These are phyloP conservation scores for Fistularia commersonii DNA, from an alignment of 2,797 vertebrate species.

Conservation along the genomic window DNA sequence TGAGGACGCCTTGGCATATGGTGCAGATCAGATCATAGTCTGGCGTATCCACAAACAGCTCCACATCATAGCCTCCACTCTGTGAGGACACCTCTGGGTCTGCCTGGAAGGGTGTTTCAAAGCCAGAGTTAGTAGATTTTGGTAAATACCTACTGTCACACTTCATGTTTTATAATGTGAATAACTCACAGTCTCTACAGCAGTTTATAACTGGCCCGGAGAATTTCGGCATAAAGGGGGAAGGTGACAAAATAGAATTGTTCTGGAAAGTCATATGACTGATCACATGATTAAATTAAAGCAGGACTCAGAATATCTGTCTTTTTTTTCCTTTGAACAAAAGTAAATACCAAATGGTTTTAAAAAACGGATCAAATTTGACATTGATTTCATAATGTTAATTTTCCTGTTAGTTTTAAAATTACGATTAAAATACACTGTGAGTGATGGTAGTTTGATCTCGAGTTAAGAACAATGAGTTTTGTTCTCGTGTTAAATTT, in stretches of 20 bases:
- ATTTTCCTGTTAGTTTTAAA: too few species aligned
- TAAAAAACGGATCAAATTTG: too few species aligned
- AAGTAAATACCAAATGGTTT: too few species aligned
- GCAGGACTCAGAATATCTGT: background rate
- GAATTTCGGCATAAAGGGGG: constrained; percentile 37
- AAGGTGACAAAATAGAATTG: constrained; percentile 49
- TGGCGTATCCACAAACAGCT: constrained; percentile 80
- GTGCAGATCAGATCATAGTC: constrained; percentile 85
- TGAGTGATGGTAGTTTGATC: too few species aligned
- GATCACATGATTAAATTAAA: constrained; percentile 47
- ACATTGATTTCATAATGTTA: too few species aligned
- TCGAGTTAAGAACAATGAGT: too few species aligned
- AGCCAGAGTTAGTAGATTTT: too few species aligned
- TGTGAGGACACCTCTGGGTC: constrained; percentile 67
- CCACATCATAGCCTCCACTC: constrained; percentile 84
- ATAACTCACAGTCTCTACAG: constrained; percentile 1
- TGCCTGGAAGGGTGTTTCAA: constrained; percentile 38
- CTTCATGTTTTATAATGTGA: too few species aligned
- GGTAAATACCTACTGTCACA: too few species aligned
- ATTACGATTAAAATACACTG: too few species aligned
- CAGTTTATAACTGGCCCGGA: constrained; percentile 5
- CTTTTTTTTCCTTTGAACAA: background rate
- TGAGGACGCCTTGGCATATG: constrained; percentile 85
- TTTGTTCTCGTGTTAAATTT: too few species aligned
- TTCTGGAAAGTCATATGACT: constrained; percentile 66